Evolutionary conservation across 2,888 invertebrate genomes (phyloP).

Genomic region (Didymodactylos carnosus): DNA sequence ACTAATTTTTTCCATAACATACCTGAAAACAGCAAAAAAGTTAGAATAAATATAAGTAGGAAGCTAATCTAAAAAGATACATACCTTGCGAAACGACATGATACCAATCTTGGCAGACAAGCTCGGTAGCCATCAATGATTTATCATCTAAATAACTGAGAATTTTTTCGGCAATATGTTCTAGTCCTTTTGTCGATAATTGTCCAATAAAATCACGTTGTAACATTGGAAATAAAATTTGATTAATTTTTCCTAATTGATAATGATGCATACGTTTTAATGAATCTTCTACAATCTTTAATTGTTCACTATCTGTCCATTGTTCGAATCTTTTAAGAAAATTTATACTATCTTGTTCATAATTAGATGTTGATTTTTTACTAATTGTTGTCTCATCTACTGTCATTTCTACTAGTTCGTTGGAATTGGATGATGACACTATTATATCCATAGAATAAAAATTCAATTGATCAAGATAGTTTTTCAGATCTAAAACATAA

Average conservation of each 20-base stretch:
- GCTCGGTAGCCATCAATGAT: conserved; percentile 76
- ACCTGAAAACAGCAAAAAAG: not conserved
- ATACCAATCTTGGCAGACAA: conserved; percentile 92
- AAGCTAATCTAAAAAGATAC: not conserved
- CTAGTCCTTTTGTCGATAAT: conserved; percentile 87
- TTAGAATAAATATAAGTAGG: not conserved
- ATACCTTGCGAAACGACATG: conserved; percentile 55
- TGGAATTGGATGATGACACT: no score
- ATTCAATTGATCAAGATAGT: no score
- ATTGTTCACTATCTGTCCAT: conserved; percentile 62
- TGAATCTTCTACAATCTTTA: conserved; percentile 82
- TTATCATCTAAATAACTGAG: conserved; percentile 85
- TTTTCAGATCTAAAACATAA: no score
- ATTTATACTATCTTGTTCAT: not conserved
- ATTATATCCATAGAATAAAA: no score
- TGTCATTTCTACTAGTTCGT: no score
- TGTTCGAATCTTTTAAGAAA: not conserved
- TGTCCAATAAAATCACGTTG: conserved; percentile 94
- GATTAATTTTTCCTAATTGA: conserved; percentile 93
- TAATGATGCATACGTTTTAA: conserved; percentile 92
- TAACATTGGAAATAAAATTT: conserved; percentile 90
- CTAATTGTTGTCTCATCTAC: no score
- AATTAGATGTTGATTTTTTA: not conserved
- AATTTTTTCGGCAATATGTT: conserved; percentile 90
- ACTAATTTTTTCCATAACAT: conserved; percentile 89